These are phyloP conservation scores for Colistium nudipinnis DNA, from an alignment of 2,113 vertebrate genomes.

Conservation along the genomic window DNA sequence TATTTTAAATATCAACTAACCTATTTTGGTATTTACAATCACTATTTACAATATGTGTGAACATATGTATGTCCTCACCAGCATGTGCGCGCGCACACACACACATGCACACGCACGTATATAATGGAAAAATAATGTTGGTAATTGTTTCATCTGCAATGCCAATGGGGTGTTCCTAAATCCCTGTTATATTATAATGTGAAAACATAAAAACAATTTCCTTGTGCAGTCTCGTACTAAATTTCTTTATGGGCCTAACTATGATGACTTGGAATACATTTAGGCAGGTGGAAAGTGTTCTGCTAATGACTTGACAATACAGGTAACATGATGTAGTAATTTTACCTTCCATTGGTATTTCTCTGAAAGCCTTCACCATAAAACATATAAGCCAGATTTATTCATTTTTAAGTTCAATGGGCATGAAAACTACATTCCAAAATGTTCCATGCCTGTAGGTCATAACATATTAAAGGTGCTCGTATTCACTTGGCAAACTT, in stretches of 20 bases:
- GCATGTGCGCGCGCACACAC: not conserved
- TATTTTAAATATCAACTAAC: not conserved
- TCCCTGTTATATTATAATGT: constrained; percentile 24
- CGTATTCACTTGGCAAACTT: constrained; percentile 58
- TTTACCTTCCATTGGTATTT: not conserved
- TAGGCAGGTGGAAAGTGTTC: not conserved
- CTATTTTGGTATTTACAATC: not conserved
- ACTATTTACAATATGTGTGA: not conserved
- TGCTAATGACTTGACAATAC: not conserved
- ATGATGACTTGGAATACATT: constrained; percentile 15
- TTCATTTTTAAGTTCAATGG: constrained; percentile 42
- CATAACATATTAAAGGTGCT: constrained; percentile 63
- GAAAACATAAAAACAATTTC: constrained; percentile 32
- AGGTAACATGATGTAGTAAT: not conserved
- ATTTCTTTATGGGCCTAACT: constrained; percentile 6
- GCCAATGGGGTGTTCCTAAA: constrained; percentile 15
- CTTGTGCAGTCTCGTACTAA: not conserved
- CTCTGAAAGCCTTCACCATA: not conserved
- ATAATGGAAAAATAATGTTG: constrained; percentile 18
- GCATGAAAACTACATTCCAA: constrained; percentile 43
- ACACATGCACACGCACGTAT: not conserved
- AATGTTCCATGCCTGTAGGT: constrained; percentile 57
- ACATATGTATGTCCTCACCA: not conserved
- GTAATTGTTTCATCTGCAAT: constrained; percentile 37
- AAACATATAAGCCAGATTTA: constrained; percentile 38